phyloP scores from a whole-genome alignment of 2,888 invertebrate genomes.

The Oscheius onirici region DNA sequence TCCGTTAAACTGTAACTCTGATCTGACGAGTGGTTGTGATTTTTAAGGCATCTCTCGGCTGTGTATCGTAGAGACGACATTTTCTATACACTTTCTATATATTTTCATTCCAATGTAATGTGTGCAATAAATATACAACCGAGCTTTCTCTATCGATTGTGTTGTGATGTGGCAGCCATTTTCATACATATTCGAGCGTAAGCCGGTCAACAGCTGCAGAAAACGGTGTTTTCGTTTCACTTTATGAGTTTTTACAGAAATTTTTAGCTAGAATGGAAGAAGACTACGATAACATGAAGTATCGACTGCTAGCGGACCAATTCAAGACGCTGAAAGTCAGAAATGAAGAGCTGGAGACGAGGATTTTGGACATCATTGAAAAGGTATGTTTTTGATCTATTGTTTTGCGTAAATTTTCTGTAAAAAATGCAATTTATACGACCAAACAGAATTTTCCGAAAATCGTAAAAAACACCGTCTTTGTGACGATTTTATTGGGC shows the following conservation, averaged over 20 bases:
- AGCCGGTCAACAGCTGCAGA: too few relatives aligned
- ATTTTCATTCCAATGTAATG: background rate
- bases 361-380: slow-evolving; percentile 29
- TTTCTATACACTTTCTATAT: slow-evolving; percentile 13
- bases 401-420: background rate
- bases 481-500: too few relatives aligned
- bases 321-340: slow-evolving; percentile 12
- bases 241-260: too few relatives aligned
- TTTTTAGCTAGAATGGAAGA: slow-evolving; percentile 1
- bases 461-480: too few relatives aligned
- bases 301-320: slow-evolving; percentile 27
- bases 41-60: background rate
- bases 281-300: slow-evolving; percentile 12
- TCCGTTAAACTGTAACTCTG: too few relatives aligned
- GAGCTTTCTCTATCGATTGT: too few relatives aligned
- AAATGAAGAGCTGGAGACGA: slow-evolving; percentile 29
- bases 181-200: too few relatives aligned
- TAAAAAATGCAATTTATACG: too few relatives aligned
- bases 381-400: slow-evolving; percentile 2
- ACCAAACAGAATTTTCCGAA: too few relatives aligned
- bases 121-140: background rate
- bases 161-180: too few relatives aligned
- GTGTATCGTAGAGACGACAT: background rate
- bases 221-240: too few relatives aligned
- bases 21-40: background rate